Base-by-base conservation (phyloP, 30 jellyfish, hydroid and myxozoan species). In the Pelagia noctiluca region DNA sequence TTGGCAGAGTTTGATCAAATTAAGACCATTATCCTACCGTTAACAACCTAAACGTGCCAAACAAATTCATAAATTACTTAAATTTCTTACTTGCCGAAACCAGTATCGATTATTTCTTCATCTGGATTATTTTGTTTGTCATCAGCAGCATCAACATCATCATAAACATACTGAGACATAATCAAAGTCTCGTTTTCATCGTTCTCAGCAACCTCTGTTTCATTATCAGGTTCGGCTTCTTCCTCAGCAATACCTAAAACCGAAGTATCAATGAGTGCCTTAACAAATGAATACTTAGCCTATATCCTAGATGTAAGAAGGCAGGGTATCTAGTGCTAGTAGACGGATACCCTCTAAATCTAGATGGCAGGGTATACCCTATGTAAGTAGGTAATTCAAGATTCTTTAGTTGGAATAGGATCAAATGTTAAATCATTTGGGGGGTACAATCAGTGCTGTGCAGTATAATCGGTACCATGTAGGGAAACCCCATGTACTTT, bases 151-250 rank as follows among this genome's bases (percentile, higher is more conserved):
- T 64, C 87, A 30, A 77, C 80, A 47, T 87, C 96, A 57, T 79
- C 96, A 68, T 3, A 87, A 1, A 92, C 92, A 42, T 80, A 87
- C 64, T 93, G 98, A 24, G 98, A 93, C 98, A 93, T 93, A 47
- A 87, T 21, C 2, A 93, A 2, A 24, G 88, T 86, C 71, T 93
- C 98, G 38, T 60, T 67, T 54, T 69, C 88, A 53, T 93, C 98
- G 29, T 93, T 96, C 22, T 81, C 96, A 10, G 16, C 90, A 67
- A 22, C 75, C 35, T 49, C 81, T 66, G 36, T 25, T 31, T 12
- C 57, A 33, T 28, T 42, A 24, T 82, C 80, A 0, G 28, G 16
- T 23, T 80, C 89, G 31, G 16, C 57, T 57, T 87, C 87, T 2
- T 79, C 90, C 31, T 73, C 92, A 2, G 48, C 94, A 34, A 80